phyloP scores from a whole-genome alignment of 2,113 vertebrate species.

The Opisthocomus hoazin region DNA sequence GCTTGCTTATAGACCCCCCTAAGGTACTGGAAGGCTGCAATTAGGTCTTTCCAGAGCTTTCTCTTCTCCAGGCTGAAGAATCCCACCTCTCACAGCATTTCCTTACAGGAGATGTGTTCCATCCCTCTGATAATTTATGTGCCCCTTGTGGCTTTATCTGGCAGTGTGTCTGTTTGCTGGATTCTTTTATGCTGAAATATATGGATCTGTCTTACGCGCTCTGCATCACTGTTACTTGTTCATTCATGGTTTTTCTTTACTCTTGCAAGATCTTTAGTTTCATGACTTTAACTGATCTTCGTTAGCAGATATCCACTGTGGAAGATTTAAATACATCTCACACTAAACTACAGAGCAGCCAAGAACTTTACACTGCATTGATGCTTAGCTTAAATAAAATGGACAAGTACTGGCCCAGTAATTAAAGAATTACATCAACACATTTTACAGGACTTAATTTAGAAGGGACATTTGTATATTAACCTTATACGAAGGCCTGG shows the following conservation, averaged over 20 bases:
- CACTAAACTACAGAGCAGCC: neutral
- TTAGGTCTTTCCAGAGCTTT: too few relatives aligned
- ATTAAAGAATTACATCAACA: neutral
- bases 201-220: neutral
- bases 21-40: too few relatives aligned
- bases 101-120: too few relatives aligned
- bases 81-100: too few relatives aligned
- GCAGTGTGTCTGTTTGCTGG: neutral
- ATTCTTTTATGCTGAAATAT: neutral
- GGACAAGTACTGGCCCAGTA: fast-evolving
- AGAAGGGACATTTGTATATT: neutral
- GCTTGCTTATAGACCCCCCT: too few relatives aligned
- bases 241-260: neutral
- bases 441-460: neutral
- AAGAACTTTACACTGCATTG: neutral
- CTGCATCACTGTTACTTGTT: neutral
- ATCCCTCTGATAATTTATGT: too few relatives aligned
- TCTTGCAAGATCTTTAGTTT: neutral
- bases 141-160: too few relatives aligned
- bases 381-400: neutral
- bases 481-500: neutral
- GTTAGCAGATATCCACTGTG: neutral
- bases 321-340: neutral
- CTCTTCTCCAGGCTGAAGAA: too few relatives aligned
- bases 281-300: neutral